A percentile compares a stretch with the other conserved stretches of the same genome.
Conservation (phyloP, 2,113 vertebrate species). For the Bombycilla garrulus region DNA sequence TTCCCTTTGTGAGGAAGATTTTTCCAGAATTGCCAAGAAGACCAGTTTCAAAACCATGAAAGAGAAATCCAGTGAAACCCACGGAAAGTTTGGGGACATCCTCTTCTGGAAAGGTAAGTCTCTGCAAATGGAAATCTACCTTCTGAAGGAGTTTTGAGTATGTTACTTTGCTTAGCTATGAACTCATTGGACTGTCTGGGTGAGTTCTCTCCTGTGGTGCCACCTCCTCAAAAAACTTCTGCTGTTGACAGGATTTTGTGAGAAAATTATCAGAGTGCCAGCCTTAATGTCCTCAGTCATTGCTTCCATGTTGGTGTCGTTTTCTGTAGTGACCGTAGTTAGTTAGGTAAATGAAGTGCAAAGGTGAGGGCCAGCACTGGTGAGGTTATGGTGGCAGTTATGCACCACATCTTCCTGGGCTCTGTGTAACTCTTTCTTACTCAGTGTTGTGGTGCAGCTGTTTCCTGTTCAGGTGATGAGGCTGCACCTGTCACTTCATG, state of each 20-base stretch:
- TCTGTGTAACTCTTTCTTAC: not conserved
- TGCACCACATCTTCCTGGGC: not conserved
- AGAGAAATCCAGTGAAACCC: constrained; percentile 60
- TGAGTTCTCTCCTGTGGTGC: not conserved
- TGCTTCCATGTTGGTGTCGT: not conserved
- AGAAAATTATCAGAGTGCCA: not conserved
- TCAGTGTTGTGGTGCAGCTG: not conserved
- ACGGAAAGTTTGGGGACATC: constrained; percentile 64
- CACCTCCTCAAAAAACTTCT: not conserved
- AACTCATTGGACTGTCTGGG: not conserved
- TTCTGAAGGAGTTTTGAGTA: not conserved
- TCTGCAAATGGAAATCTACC: not conserved
- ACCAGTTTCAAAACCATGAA: constrained; percentile 81
- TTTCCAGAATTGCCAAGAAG: constrained; percentile 56
- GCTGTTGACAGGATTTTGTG: not conserved
- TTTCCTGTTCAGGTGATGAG: not conserved
- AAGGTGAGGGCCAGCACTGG: not conserved
- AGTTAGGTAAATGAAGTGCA: not conserved
- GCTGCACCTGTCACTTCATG: not conserved
- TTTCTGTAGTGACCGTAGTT: not conserved
- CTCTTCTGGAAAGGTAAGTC: constrained; percentile 75
- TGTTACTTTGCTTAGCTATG: not conserved
- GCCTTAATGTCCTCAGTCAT: not conserved
- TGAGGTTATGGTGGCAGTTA: not conserved
- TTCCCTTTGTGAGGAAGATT: constrained; percentile 68